Conservation (phyloP, 1,140 invertebrate species). For the Panagrolaimus sp. region DNA sequence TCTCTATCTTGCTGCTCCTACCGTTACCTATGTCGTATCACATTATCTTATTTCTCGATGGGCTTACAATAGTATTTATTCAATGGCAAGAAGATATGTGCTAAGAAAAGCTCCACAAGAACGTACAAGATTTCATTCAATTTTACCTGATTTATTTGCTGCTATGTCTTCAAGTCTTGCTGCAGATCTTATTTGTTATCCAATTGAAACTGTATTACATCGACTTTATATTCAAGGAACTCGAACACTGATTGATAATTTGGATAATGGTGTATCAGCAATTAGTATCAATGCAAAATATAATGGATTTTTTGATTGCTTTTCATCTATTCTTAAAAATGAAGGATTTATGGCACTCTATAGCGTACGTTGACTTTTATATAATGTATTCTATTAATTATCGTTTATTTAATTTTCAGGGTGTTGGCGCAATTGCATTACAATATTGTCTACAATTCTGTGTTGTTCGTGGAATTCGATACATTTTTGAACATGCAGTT, state of each 20-base stretch:
- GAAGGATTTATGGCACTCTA: constrained; percentile 33
- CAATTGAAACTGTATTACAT: constrained; percentile 41
- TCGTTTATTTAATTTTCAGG: constrained; percentile 18
- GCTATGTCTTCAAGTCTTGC: constrained; percentile 29
- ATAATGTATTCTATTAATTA: too few species aligned
- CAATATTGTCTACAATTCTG: constrained; percentile 40
- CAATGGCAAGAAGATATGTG: constrained; percentile 34
- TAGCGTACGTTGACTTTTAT: constrained; percentile 22
- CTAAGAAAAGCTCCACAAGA: constrained; percentile 30
- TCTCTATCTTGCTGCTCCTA: constrained; percentile 29
- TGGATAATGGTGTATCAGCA: constrained; percentile 31
- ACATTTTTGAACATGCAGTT: constrained; percentile 22
- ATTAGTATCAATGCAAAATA: constrained; percentile 31
- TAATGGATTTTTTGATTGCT: constrained; percentile 35
- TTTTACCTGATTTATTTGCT: constrained; percentile 40
- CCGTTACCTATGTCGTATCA: constrained; percentile 20
- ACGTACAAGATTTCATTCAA: constrained; percentile 36
- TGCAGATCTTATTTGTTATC: constrained; percentile 38
- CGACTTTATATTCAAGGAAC: constrained; percentile 44
- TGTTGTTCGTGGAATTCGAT: constrained; percentile 23
- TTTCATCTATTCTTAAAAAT: constrained; percentile 24
- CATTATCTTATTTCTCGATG: constrained; percentile 33
- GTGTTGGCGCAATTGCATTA: constrained; percentile 34
- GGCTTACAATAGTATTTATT: constrained; percentile 33
- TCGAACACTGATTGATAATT: constrained; percentile 41